phyloP scores from a whole-genome alignment of 2,888 invertebrate genomes.

The Eledone cirrhosa region DNA sequence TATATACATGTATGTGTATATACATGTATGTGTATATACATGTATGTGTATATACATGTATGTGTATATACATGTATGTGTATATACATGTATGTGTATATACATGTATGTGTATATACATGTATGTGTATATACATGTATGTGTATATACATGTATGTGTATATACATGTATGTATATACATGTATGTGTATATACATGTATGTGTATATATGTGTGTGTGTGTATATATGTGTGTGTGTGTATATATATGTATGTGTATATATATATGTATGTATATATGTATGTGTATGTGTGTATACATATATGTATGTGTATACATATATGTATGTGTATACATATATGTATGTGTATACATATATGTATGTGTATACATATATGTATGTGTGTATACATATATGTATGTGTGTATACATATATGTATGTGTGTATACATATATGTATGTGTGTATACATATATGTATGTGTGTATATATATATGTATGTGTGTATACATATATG shows the following conservation, averaged over 20 bases:
- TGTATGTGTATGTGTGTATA: neutral
- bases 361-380: neutral
- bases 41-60: neutral
- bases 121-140: neutral
- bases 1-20: neutral
- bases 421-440: neutral
- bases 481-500: neutral
- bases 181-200: neutral
- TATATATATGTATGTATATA: neutral
- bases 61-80: neutral
- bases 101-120: neutral
- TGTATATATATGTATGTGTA: neutral
- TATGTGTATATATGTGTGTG: neutral
- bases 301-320: neutral
- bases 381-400: neutral
- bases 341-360: neutral
- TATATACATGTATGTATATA: neutral
- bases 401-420: neutral
- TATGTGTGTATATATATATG: neutral
- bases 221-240: neutral
- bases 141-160: neutral
- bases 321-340: neutral
- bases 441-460: neutral
- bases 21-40: neutral
- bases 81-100: neutral